Percentiles rank a stretch among this genome's conserved stretches.
phyloP scores from a whole-genome alignment of 2,888 invertebrate genomes.

The Temnothorax ravouxi region DNA sequence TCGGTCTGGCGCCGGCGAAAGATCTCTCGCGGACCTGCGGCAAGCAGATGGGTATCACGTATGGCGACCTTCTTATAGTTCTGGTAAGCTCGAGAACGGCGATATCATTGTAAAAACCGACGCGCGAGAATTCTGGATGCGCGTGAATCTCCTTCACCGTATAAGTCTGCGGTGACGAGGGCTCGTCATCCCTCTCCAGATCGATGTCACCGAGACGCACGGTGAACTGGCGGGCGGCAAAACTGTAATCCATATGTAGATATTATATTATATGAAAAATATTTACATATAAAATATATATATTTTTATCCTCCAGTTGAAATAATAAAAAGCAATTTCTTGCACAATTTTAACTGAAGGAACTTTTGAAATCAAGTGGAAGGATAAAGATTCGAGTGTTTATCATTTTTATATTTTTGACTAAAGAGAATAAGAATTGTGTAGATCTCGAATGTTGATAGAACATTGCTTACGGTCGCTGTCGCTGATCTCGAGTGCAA shows the following conservation, averaged over 20 bases:
- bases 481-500: constrained; percentile 96
- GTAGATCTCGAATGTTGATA: neutral
- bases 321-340: neutral
- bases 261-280: neutral
- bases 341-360: neutral
- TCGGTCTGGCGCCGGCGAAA: constrained; percentile 92
- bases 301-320: neutral
- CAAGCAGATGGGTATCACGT: constrained; percentile 95
- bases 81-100: constrained; percentile 92
- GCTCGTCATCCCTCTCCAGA: constrained; percentile 93
- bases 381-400: neutral
- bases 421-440: neutral
- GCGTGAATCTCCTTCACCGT: constrained; percentile 93
- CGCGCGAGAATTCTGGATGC: constrained; percentile 94
- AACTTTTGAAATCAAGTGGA: neutral
- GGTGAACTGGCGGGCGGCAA: constrained; percentile 95
- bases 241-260: constrained; percentile 88
- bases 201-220: constrained; percentile 96
- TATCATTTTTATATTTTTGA: neutral
- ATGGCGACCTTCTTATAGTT: constrained; percentile 93
- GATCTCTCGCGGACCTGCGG: constrained; percentile 89
- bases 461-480: constrained; percentile 91
- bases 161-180: constrained; percentile 93
- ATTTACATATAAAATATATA: neutral
- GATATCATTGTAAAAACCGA: constrained; percentile 98